Conservation (phyloP, 2,113 vertebrate genomes). For the Pongo pygmaeus region DNA sequence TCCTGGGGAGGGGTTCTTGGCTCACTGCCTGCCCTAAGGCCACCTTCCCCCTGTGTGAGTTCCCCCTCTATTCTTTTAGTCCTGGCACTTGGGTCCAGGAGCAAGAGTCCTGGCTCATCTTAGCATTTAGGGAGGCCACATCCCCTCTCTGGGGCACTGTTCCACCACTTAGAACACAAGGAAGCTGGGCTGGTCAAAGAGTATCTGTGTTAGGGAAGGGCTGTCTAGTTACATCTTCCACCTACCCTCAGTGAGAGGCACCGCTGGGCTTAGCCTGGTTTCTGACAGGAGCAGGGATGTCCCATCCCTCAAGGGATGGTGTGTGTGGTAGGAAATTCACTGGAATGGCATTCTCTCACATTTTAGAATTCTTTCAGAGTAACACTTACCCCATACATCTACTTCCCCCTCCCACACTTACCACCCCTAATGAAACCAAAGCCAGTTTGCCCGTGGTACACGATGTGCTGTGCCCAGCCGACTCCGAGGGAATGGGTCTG, state of each 20-base stretch:
- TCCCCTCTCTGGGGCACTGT: neutral
- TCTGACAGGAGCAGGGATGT: neutral
- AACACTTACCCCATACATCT: neutral
- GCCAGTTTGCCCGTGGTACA: neutral
- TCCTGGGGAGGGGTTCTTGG: neutral
- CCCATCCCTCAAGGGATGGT: neutral
- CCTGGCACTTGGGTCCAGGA: neutral
- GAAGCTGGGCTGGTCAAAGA: neutral
- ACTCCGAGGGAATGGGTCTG: neutral
- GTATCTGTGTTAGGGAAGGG: neutral
- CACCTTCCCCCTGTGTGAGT: accelerated
- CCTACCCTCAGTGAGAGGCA: neutral
- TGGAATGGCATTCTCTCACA: neutral
- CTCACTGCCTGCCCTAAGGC: neutral
- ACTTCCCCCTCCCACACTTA: neutral
- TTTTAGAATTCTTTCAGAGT: conserved; percentile 36
- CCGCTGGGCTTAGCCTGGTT: neutral
- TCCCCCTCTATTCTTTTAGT: neutral
- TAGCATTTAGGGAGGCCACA: neutral
- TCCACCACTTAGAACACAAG: neutral
- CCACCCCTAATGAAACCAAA: neutral
- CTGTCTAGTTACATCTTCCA: neutral
- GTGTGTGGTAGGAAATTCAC: neutral
- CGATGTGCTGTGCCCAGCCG: neutral
- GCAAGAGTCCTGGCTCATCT: neutral